These are phyloP conservation scores for Bimastos eiseni DNA, from an alignment of 2,888 invertebrate species.

Conservation along the genomic window DNA sequence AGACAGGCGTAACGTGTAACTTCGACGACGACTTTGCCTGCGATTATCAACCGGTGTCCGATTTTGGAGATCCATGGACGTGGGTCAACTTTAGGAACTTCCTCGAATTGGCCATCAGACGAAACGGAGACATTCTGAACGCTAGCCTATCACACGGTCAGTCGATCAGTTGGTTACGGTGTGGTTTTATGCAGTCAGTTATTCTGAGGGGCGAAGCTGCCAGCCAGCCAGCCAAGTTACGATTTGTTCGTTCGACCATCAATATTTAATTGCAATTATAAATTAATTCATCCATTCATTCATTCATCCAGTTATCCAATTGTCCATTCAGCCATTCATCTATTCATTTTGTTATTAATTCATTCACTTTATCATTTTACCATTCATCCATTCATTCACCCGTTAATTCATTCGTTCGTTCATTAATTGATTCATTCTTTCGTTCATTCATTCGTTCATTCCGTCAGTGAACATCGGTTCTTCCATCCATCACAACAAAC, in stretches of 20 bases:
- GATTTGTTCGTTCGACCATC: too few relatives aligned
- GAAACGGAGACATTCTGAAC: neutral
- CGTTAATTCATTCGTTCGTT: neutral
- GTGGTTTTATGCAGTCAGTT: too few relatives aligned
- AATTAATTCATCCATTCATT: too few relatives aligned
- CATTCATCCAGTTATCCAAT: too few relatives aligned
- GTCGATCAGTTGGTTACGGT: neutral
- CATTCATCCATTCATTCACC: neutral
- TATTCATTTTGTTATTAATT: neutral
- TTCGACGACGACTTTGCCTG: conserved; percentile 32
- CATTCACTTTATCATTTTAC: neutral
- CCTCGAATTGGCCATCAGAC: neutral
- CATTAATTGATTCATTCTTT: too few relatives aligned
- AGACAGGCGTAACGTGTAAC: conserved; percentile 22
- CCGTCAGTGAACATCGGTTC: too few relatives aligned
- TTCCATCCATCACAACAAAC: too few relatives aligned
- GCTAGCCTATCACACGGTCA: neutral
- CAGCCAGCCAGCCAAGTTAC: too few relatives aligned
- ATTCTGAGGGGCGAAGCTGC: too few relatives aligned
- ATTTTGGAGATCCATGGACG: conserved; percentile 28
- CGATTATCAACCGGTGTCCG: conserved; percentile 24
- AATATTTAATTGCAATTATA: too few relatives aligned
- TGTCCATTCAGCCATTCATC: too few relatives aligned
- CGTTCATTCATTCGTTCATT: too few relatives aligned
- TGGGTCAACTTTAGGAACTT: conserved; percentile 24